phyloP scores from a whole-genome alignment of 1,140 invertebrate species.

The Apis laboriosa region DNA sequence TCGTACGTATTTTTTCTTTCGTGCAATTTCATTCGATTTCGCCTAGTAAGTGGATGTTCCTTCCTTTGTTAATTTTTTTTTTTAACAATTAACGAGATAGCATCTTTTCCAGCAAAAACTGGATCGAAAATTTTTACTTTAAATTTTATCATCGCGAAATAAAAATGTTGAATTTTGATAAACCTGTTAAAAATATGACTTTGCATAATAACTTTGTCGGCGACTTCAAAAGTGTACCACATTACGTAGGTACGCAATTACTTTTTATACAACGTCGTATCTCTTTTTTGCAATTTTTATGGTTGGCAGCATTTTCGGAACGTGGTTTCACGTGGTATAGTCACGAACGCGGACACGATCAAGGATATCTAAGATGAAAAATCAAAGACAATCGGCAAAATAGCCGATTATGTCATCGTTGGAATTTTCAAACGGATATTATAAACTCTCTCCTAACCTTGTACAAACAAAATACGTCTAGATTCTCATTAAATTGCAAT shows the following conservation, averaged over 20 bases:
- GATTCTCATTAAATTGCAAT: background rate
- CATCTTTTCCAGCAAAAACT: too few species aligned
- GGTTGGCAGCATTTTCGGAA: constrained; percentile 8
- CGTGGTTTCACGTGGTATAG: background rate
- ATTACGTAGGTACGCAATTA: background rate
- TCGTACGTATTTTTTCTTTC: background rate
- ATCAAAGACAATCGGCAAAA: background rate
- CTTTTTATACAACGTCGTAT: background rate
- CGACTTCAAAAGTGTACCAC: background rate
- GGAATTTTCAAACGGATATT: background rate
- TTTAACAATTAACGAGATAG: too few species aligned
- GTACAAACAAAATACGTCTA: background rate
- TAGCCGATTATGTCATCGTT: background rate
- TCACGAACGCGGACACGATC: background rate
- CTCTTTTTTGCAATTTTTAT: background rate
- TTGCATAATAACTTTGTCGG: background rate
- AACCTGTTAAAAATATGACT: background rate
- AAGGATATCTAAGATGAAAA: background rate
- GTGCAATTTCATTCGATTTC: background rate
- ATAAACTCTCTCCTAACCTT: background rate
- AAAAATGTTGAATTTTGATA: too few species aligned
- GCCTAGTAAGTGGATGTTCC: background rate
- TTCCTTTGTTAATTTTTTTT: too few species aligned
- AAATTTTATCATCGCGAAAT: too few species aligned
- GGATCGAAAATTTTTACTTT: too few species aligned